phyloP scores from a whole-genome alignment of 2,113 vertebrate species.

The Nanger granti region DNA sequence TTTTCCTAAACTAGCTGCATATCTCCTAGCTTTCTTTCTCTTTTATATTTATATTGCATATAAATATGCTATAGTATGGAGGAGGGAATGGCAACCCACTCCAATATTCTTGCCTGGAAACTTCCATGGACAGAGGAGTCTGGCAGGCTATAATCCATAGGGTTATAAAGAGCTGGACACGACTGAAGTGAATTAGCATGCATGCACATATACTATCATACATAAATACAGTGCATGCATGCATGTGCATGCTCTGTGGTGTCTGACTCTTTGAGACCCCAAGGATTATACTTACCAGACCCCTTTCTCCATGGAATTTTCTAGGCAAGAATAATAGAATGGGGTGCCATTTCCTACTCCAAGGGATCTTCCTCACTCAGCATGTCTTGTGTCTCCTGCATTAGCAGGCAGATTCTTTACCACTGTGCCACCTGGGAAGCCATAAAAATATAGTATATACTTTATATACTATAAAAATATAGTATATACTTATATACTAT shows the following conservation, averaged over 20 bases:
- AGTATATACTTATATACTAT: neutral
- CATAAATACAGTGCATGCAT: accelerated
- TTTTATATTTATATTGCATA: neutral
- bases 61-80: neutral
- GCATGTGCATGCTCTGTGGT: neutral
- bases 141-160: too few relatives aligned
- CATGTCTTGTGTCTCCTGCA: neutral
- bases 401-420: neutral
- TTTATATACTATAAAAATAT: neutral
- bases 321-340: neutral
- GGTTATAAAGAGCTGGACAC: too few relatives aligned
- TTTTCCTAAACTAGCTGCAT: neutral
- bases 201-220: neutral
- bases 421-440: neutral
- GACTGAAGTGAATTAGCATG: too few relatives aligned
- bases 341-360: neutral
- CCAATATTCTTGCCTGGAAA: too few relatives aligned
- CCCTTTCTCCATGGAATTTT: neutral
- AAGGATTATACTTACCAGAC: neutral
- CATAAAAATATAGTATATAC: neutral
- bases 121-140: too few relatives aligned
- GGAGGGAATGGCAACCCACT: too few relatives aligned
- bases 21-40: neutral
- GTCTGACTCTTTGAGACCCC: neutral
- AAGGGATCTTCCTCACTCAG: neutral